Conservation (phyloP, 2,113 vertebrate genomes). For the Himantopus leucocephalus region DNA sequence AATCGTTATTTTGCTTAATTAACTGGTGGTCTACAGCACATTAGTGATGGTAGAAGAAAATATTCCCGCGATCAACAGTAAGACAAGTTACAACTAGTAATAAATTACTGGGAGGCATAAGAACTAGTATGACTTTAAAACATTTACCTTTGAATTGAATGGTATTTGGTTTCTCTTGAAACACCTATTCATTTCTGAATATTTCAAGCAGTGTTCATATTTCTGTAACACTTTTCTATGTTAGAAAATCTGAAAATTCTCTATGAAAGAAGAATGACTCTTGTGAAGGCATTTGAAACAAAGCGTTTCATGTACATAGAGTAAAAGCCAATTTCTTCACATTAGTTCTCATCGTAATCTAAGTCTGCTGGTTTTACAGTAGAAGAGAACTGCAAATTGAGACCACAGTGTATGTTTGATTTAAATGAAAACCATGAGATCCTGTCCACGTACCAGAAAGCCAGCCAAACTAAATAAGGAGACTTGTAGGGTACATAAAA, state of each 20-base stretch:
- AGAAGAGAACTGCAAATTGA: background rate
- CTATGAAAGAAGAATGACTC: background rate
- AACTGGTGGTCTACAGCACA: background rate
- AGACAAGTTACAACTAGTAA: background rate
- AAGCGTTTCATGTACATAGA: background rate
- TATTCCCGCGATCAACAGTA: background rate
- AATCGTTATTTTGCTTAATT: background rate
- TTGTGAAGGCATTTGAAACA: background rate
- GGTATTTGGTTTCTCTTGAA: background rate
- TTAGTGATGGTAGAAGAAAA: background rate
- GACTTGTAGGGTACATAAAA: background rate
- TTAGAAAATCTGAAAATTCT: background rate
- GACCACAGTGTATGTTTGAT: background rate
- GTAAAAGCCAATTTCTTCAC: background rate
- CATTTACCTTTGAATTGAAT: background rate
- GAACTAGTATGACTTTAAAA: background rate
- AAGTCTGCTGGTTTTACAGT: background rate
- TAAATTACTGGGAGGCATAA: background rate
- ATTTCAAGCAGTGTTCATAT: background rate
- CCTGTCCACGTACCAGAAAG: background rate
- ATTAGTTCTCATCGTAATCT: background rate
- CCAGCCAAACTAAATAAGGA: background rate
- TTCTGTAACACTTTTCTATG: background rate
- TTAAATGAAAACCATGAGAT: background rate
- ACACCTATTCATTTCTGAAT: background rate